These are phyloP conservation scores for Montipora capitata DNA, from an alignment of 92 coral and sea anemone species.

Conservation along the genomic window DNA sequence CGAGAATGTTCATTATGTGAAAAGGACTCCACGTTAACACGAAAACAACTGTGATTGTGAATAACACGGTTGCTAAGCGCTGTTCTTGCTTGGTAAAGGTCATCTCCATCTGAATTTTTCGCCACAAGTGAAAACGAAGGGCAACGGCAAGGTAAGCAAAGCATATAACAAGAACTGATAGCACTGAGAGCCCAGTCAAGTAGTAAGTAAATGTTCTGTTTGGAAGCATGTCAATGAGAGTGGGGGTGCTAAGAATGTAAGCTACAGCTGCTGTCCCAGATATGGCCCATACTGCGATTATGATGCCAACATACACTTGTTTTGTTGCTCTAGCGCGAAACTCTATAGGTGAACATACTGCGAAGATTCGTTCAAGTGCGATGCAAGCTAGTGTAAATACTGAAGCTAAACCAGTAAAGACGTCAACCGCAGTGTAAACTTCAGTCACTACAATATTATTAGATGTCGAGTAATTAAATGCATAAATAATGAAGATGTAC, in stretches of 20 bases:
- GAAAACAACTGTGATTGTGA: conserved; percentile 77
- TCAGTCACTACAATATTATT: conserved; percentile 7
- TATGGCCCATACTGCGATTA: conserved; percentile 66
- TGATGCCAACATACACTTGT: conserved; percentile 30
- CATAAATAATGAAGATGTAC: conserved; percentile 72
- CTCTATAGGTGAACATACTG: conserved; percentile 68
- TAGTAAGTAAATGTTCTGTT: conserved; percentile 57
- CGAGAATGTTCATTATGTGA: conserved; percentile 82
- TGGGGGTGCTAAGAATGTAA: conserved; percentile 60
- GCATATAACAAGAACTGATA: conserved; percentile 75
- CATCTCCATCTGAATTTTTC: conserved; percentile 25
- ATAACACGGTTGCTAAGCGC: conserved; percentile 72
- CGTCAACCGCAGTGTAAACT: conserved; percentile 69
- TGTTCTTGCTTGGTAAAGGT: conserved; percentile 65
- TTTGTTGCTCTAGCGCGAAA: conserved; percentile 69
- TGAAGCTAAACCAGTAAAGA: conserved; percentile 82
- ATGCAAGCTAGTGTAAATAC: conserved; percentile 82
- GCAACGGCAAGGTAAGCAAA: conserved; percentile 70
- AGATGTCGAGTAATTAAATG: not conserved
- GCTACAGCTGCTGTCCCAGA: conserved; percentile 66
- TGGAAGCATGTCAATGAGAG: conserved; percentile 50
- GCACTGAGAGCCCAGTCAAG: conserved; percentile 68
- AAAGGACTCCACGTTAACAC: conserved; percentile 86
- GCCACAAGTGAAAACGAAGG: conserved; percentile 55
- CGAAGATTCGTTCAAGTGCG: conserved; percentile 81